These are phyloP conservation scores for Mechanitis mazaeus DNA, from an alignment of 2,888 invertebrate genomes.

Conservation along the genomic window DNA sequence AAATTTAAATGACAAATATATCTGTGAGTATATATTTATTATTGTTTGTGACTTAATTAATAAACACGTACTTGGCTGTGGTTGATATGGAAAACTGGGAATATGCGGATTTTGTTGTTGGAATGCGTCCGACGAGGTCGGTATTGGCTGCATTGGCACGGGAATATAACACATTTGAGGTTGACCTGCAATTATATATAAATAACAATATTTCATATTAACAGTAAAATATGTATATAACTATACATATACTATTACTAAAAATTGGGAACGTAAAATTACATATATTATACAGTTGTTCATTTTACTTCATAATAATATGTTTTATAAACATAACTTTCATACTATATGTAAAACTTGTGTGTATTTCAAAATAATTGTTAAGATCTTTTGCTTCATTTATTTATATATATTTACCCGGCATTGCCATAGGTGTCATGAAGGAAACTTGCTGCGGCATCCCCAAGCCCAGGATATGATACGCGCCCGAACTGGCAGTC, in stretches of 20 bases:
- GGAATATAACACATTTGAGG: slow-evolving; percentile 6
- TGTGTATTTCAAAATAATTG: neutral
- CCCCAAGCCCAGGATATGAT: slow-evolving; percentile 39
- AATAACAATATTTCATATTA: too few species aligned
- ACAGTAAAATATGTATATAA: too few species aligned
- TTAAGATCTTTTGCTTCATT: too few species aligned
- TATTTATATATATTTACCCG: slow-evolving; percentile 33
- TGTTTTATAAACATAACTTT: neutral
- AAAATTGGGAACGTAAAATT: too few species aligned
- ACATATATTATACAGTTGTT: too few species aligned
- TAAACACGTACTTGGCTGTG: slow-evolving; percentile 31
- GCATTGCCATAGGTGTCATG: slow-evolving; percentile 40
- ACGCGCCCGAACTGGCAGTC: slow-evolving; percentile 40
- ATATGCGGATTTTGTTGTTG: slow-evolving; percentile 13
- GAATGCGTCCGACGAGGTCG: neutral
- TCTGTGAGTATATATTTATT: too few species aligned
- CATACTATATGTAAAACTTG: neutral
- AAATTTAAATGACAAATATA: too few species aligned
- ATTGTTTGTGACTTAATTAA: neutral
- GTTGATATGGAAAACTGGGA: slow-evolving; percentile 25
- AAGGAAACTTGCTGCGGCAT: slow-evolving; percentile 45
- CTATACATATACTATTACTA: too few species aligned
- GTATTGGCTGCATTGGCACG: slow-evolving; percentile 1
- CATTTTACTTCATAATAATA: too few species aligned
- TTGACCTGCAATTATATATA: slow-evolving; percentile 10